Percentiles rank a stretch among this genome's conserved stretches.
These are phyloP conservation scores for Lophochroa leadbeateri DNA, from an alignment of 2,113 vertebrate genomes.

Conservation along the genomic window DNA sequence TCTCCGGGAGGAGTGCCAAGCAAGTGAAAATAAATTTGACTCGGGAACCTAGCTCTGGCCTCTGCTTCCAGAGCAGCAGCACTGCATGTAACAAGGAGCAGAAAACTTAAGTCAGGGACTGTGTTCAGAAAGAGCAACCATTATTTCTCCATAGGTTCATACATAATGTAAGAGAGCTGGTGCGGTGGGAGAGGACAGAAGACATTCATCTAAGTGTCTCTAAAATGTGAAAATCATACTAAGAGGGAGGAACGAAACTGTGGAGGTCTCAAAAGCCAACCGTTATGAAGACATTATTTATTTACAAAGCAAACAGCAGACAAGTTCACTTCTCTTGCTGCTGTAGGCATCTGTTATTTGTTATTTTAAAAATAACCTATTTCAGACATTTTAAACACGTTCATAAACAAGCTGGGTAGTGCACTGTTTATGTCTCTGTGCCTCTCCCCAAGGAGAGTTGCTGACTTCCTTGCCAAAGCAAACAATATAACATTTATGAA, in stretches of 20 bases:
- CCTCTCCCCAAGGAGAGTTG: conserved; percentile 29
- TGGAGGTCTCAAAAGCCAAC: conserved; percentile 6
- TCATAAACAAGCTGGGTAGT: conserved; percentile 19
- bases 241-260: background rate
- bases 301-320: conserved; percentile 44
- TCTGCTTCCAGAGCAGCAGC: background rate
- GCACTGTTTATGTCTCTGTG: conserved; percentile 21
- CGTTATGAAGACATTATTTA: conserved; percentile 2
- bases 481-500: conserved; percentile 51
- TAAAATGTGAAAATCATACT: background rate
- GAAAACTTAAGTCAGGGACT: background rate
- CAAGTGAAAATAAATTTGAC: background rate
- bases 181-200: background rate
- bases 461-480: conserved; percentile 51
- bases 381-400: conserved; percentile 30
- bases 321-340: background rate
- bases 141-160: background rate
- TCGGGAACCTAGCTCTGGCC: background rate
- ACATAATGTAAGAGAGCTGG: background rate
- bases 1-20: background rate
- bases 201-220: background rate
- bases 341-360: conserved; percentile 20
- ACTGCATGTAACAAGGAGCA: background rate
- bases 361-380: conserved; percentile 26
- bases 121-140: background rate